Evolutionary conservation across 2,888 invertebrate species (phyloP).

Genomic region (Iphiclides podalirius): DNA sequence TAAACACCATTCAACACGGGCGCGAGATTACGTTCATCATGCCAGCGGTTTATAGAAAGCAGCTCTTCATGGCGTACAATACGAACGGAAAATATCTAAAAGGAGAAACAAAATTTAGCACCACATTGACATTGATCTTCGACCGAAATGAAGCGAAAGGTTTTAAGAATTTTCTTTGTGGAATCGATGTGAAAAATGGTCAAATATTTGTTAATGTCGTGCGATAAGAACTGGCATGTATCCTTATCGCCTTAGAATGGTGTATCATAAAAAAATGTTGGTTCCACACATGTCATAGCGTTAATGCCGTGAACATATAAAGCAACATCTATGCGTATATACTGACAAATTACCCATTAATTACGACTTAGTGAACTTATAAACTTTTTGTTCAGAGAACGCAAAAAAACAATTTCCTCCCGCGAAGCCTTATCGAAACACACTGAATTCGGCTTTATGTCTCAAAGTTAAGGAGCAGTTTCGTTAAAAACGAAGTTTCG

Average conservation of each 20-base stretch:
- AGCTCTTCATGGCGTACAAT: constrained; percentile 27
- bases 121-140: constrained; percentile 10
- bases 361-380: not conserved
- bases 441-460: constrained; percentile 5
- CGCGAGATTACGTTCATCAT: constrained; percentile 14
- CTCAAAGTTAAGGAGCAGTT: constrained; percentile 11
- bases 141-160: not conserved
- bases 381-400: constrained; percentile 8
- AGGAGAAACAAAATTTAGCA: constrained; percentile 12
- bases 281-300: not conserved
- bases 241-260: constrained; percentile 34
- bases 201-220: constrained; percentile 50
- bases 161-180: too few species aligned
- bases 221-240: constrained; percentile 40
- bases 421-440: not conserved
- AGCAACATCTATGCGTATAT: too few species aligned
- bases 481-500: constrained; percentile 5
- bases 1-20: constrained; percentile 4
- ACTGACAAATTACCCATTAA: too few species aligned
- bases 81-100: constrained; percentile 25
- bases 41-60: constrained; percentile 22
- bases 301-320: too few species aligned
- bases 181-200: constrained; percentile 32
- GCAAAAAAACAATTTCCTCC: constrained; percentile 19
- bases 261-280: not conserved